Evolutionary conservation across 2,888 invertebrate genomes (phyloP), one percentile per base, ranked within the genome.

Genomic region (Apamea monoglypha): DNA sequence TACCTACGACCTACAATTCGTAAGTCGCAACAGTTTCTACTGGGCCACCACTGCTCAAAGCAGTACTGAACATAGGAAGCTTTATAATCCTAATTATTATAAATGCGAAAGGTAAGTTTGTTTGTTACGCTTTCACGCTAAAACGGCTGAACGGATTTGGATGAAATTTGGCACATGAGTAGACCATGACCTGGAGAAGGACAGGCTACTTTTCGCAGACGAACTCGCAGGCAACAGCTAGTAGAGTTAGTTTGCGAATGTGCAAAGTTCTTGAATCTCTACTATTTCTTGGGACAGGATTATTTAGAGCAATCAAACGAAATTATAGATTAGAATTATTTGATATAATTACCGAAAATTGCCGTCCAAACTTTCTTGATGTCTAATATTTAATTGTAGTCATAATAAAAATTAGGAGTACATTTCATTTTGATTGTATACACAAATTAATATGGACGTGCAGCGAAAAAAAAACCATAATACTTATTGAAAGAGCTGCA

Each of bases 271-370:
- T 21, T 53, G 21, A 53, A 53, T 2, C 21, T 21, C 53, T 53
- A 21, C 53, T 53, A 53, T 53, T 53, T 21, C 21, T 53, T 53
- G 21, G 53, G n/a, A 32, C n/a, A 61, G 71, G 74, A 47, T 8
- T n/a, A 2, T 21, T 6, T 5, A 6, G 18, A 70, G 56, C 44
- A 89, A 88, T 81, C n/a, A 89, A 89, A 89, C 88, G 36, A 85
- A 47, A 83, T 44, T 81, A 68, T 86, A 88, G 88, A 88, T 89
- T 87, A 89, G 88, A 89, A 88, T 88, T 87, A 88, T 87, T 87
- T 88, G 88, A 88, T 91, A 88, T 91, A 91, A 88, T 91, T 91
- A 91, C 90, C 88, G 90, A 90, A 91, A 91, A 90, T 86, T 89
- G 87, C 90, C 89, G 88, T 90, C 91, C 91, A 91, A 89, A 88